phyloP scores from a whole-genome alignment of 2,888 invertebrate species.

The Atethmia centrago region DNA sequence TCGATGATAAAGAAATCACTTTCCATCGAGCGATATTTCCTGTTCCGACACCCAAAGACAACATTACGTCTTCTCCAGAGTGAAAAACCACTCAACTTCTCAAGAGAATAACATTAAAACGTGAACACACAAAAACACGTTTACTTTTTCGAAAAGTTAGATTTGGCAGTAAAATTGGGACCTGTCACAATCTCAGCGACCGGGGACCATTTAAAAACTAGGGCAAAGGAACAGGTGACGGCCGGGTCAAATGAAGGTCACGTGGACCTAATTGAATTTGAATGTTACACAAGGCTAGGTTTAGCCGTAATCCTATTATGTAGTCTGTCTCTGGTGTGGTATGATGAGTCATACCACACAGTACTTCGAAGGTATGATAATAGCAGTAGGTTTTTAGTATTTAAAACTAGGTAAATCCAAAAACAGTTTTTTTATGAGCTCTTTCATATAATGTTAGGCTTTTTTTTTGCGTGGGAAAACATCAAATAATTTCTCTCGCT shows the following conservation, averaged over 20 bases:
- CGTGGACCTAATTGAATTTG: conserved; percentile 57
- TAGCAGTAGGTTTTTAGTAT: not conserved
- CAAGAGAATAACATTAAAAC: not conserved
- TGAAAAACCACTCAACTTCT: too few species aligned
- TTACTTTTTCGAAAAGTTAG: not conserved
- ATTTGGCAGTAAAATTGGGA: not conserved
- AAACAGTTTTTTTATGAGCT: not conserved
- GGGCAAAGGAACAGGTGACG: conserved; percentile 29
- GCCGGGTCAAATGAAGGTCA: conserved; percentile 49
- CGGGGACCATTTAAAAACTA: conserved; percentile 19
- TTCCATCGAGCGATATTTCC: not conserved
- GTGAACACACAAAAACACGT: not conserved
- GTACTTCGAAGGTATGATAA: not conserved
- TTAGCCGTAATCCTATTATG: conserved; percentile 59
- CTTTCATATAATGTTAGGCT: not conserved
- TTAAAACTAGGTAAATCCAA: too few species aligned
- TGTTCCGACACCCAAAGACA: not conserved
- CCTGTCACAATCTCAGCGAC: conserved; percentile 14
- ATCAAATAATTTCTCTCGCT: too few species aligned
- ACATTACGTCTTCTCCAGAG: too few species aligned
- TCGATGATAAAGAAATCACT: not conserved
- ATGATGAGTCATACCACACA: conserved; percentile 43
- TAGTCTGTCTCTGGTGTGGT: conserved; percentile 11
- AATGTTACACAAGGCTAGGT: conserved; percentile 41
- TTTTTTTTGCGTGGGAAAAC: too few species aligned